phyloP scores from a whole-genome alignment of 1,140 invertebrate genomes.

The Tenebrio molitor region DNA sequence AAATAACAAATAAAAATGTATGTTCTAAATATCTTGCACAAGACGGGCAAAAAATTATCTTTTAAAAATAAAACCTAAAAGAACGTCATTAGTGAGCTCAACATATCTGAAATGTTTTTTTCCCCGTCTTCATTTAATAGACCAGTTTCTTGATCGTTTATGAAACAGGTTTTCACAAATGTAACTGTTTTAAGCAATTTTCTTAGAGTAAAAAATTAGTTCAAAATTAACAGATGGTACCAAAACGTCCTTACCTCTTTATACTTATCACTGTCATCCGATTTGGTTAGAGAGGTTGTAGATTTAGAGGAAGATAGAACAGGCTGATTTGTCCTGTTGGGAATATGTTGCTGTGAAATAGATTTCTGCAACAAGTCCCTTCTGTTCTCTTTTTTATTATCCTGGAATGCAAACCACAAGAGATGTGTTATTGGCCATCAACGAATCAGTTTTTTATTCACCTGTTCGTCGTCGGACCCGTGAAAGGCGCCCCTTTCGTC shows the following conservation, averaged over 20 bases:
- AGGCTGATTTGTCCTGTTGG: slow-evolving; percentile 53
- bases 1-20: too few relatives aligned
- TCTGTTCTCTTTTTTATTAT: slow-evolving; percentile 3
- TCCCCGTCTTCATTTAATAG: too few relatives aligned
- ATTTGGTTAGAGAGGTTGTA: slow-evolving; percentile 58
- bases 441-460: slow-evolving; percentile 3
- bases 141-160: too few relatives aligned
- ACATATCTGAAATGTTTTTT: too few relatives aligned
- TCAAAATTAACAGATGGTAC: too few relatives aligned
- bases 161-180: too few relatives aligned
- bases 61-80: too few relatives aligned
- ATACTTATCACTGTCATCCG: slow-evolving; percentile 27
- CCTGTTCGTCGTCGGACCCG: slow-evolving; percentile 73
- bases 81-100: too few relatives aligned
- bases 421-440: not conserved
- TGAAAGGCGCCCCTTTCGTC: slow-evolving; percentile 89
- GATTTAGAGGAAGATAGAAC: slow-evolving; percentile 62
- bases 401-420: not conserved
- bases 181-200: too few relatives aligned
- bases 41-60: too few relatives aligned
- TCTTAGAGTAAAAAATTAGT: too few relatives aligned
- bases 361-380: slow-evolving; percentile 63
- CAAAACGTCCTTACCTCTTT: slow-evolving; percentile 44
- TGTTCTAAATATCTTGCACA: too few relatives aligned
- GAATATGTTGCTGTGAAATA: slow-evolving; percentile 65